Percentiles rank a stretch among this genome's conserved stretches.
Conservation (phyloP, 2,888 invertebrate species). For the Odontomyia ornata region DNA sequence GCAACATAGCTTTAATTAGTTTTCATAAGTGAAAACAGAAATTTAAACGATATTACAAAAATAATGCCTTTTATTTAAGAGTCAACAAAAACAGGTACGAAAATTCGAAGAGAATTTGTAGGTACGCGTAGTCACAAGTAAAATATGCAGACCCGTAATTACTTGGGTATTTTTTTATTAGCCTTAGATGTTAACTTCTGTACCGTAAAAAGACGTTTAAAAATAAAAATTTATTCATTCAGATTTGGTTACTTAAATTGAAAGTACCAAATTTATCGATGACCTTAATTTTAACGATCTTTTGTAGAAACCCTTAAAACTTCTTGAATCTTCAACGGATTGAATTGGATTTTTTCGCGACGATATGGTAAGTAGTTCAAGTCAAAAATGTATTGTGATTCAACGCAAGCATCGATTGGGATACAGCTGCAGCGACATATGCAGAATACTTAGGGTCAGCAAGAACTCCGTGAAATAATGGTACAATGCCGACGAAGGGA, state of each 20-base stretch:
- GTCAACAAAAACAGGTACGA: slow-evolving; percentile 13
- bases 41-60: neutral
- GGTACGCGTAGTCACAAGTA: neutral
- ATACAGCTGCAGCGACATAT: neutral
- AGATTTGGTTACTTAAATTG: no score
- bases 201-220: neutral
- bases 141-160: no score
- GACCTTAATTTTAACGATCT: no score
- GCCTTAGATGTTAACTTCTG: no score
- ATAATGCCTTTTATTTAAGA: slow-evolving; percentile 2
- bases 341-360: slow-evolving; percentile 9
- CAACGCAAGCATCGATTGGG: neutral
- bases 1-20: neutral
- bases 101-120: slow-evolving; percentile 5
- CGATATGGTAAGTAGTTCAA: neutral
- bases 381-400: neutral
- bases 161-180: no score
- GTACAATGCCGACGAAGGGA: neutral
- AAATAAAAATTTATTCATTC: neutral
- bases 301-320: no score
- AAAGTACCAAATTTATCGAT: no score
- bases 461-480: neutral
- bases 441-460: neutral
- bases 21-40: neutral
- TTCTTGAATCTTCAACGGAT: slow-evolving; percentile 13